Evolutionary conservation across 2,888 invertebrate genomes (phyloP).

Genomic region (Platycheirus albimanus): DNA sequence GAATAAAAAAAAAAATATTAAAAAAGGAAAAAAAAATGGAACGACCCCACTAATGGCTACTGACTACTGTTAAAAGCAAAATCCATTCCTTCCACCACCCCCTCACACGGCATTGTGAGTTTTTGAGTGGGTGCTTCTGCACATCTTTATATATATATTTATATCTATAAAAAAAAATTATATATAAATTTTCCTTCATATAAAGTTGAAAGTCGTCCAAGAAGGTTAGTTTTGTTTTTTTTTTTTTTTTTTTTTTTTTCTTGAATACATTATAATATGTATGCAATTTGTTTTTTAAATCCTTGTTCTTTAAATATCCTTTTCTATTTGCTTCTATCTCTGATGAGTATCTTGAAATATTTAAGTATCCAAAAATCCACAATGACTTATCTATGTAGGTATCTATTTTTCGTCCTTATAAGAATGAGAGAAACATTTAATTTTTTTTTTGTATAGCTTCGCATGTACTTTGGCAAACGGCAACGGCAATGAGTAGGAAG

Average conservation of each 20-base stretch:
- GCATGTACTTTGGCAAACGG: conserved; percentile 56
- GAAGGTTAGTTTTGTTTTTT: conserved; percentile 72
- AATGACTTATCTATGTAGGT: conserved; percentile 45
- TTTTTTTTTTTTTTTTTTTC: conserved; percentile 24
- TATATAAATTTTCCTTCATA: conserved; percentile 49
- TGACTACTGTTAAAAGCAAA: conserved; percentile 70
- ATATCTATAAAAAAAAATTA: no score
- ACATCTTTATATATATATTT: conserved; percentile 23
- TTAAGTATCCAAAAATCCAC: conserved; percentile 28
- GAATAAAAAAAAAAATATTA: conserved; percentile 14
- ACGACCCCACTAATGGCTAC: conserved; percentile 67
- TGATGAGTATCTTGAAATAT: conserved; percentile 26
- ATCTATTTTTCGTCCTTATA: conserved; percentile 36
- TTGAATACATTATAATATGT: conserved; percentile 17
- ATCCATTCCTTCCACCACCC: conserved; percentile 68
- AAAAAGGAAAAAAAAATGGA: conserved; percentile 35
- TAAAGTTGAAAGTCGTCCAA: conserved; percentile 65
- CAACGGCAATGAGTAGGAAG: conserved; percentile 66
- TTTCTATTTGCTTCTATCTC: background rate
- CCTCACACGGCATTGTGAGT: conserved; percentile 55
- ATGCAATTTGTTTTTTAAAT: conserved; percentile 24
- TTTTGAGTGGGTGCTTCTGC: conserved; percentile 69
- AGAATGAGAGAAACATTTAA: conserved; percentile 46
- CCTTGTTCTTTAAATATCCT: conserved; percentile 9
- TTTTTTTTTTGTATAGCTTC: conserved; percentile 48